Evolutionary conservation across 1,140 invertebrate species (phyloP), one percentile per base, ranked within the genome.

Genomic region (Grapholita molesta): DNA sequence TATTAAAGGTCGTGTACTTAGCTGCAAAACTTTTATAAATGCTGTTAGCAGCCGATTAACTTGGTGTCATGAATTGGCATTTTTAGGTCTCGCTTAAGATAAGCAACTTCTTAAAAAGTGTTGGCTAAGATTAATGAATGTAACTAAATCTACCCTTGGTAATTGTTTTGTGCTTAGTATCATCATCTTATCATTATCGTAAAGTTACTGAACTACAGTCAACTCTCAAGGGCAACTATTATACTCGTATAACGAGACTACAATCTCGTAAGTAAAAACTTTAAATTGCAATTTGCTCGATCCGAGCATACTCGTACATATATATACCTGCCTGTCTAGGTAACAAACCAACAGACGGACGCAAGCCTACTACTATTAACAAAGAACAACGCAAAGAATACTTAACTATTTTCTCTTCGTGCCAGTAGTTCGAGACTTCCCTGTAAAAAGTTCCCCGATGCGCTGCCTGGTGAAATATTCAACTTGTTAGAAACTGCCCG

Each of bases 381-480:
- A 18, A 69, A 69, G 33, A 64, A 64, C 30, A 69, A 48, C 67
- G 55, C 33, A 18, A 61, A 69, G 67, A 69, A 69, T 69, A 69
- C 53, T 42, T 70, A 74, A 74, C 67, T 72, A 74, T 71, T 72
- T 76, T 74, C 66, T 48, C 66, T 61, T 68, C 38, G 23, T 52
- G 35, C n/a, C 35, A 33, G 53, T 23, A 55, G 55, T 69, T 69
- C 18, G 55, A 35, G 35, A 61, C 32, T 69, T 64, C 64, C 57
- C 30, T 55, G 30, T 28, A 30, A 66, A 69, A 70, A 71, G 67
- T 68, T 71, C 18, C 18, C 12, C 48, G 66, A 68, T 68, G 67
- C 72, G 66, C 64, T 68, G 69, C 61, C 65, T 70, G 68, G 73
- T 75, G 67, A 75, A 77, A 78, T 75, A 78, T 78, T 75, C 68